Evolutionary conservation across 2,888 invertebrate species (phyloP), one percentile per base, ranked within the genome.

Genomic region (Sinodicranocentrus sp.): DNA sequence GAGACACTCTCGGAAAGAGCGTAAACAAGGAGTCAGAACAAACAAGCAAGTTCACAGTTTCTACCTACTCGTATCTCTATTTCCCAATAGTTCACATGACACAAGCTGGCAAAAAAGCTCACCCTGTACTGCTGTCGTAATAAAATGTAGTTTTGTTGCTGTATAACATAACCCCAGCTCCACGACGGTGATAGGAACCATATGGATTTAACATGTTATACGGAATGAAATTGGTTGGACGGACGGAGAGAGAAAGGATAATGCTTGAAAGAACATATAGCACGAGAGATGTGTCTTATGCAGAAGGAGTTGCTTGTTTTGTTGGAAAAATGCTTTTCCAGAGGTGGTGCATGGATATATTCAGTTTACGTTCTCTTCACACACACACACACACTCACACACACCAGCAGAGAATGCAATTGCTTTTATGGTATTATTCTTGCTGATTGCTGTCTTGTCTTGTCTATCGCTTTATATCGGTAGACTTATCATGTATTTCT

Each of bases 121-220:
- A 54, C 75, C 63, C 59, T 54, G 61, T 61, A 61, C n/a, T 52
- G 65, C 33, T 33, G 23, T 54, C 33, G 39, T 28, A 65, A 75
- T 63, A 54, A 75, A 75, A 39, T 65, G 63, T 63, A 59, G 57
- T 33, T 77, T 77, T 39, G 43, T 17, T 67, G 2, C 33, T 79
- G 79, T 79, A 65, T 79, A 71, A 39, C 19, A 43, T 79, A 39
- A 71, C 79, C 79, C 79, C 79, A 71, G 39, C 44, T 75, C 23
- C 25, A 73, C 44, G 67, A 48, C 33, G 19, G 19, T 75, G 75
- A 77, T 77, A 63, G 39, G 59, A 70, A 70, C 78, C 78, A 70
- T 78, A 78, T 70, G 78, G 70, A 52, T 33, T 44, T 48, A 23
- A 23, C 57, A 57, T 57, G 57, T 13, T 57, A 57, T 10, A 33